Evolutionary conservation across 2,113 vertebrate species (phyloP), one percentile per base, ranked within the genome.

Genomic region (Charadrius vociferus): DNA sequence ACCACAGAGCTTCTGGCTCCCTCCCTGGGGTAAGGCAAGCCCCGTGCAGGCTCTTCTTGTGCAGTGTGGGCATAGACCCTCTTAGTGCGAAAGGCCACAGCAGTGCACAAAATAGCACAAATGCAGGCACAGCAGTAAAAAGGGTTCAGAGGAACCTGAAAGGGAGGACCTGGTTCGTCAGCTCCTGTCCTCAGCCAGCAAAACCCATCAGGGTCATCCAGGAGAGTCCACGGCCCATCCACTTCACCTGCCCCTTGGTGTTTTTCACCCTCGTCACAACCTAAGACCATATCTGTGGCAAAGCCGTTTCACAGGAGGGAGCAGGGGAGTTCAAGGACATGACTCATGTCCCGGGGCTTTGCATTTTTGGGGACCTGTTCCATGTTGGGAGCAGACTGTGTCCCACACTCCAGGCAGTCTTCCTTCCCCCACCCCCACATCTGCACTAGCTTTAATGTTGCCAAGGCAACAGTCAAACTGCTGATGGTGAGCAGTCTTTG

Each of bases 261-360:
- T 5, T 77, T 94, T 88, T 63, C 68, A 52, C 27, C 79, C 77
- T 68, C 49, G 55, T 74, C 81, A 41, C 84, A 49, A n/a, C 50
- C 59, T 32, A 72, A 78, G 45, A 4, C 43, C 34, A 4, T 30
- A 68, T 41, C 50, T 36, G 36, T 58, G 78, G 66, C 88, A 79
- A 86, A 90, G 86, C 78, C 72, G 3, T 58, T 34, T 59, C 77
- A 23, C 29, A 12, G 85, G 47, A 84, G 12, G 39, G 52, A 88
- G 62, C 36, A 58, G 74, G 34, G 70, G 9, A 72, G 34, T 56
- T 90, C 61, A 23, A 81, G 79, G 79, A 16, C 7, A 2, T 80
- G 86, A 34, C 80, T 91, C 80, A 6, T 37, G 36, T 92, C 95
- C 75, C 80, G 91, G 4, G 75, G 89, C 91, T 97, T 82, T 86